phyloP scores from a whole-genome alignment of 2,113 vertebrate genomes.

The Melospiza melodia region DNA sequence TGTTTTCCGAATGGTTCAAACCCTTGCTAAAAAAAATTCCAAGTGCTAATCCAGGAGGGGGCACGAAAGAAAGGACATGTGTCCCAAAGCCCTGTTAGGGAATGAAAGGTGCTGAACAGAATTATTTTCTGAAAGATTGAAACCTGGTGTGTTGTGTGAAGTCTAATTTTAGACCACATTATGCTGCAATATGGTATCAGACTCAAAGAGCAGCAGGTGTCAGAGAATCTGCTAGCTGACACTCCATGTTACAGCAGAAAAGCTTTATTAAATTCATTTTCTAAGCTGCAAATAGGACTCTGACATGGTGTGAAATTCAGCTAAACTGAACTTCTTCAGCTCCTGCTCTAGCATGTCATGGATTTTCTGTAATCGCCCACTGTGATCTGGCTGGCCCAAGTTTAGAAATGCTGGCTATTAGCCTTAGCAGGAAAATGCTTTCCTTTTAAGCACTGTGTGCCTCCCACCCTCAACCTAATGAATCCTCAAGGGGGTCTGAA shows the following conservation, averaged over 20 bases:
- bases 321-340: conserved; percentile 63
- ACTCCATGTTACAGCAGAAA: conserved; percentile 34
- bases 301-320: conserved; percentile 57
- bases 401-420: conserved; percentile 34
- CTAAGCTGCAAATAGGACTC: conserved; percentile 40
- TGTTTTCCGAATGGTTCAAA: background rate
- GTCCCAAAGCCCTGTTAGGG: conserved; percentile 1
- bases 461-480: background rate
- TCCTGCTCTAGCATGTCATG: conserved; percentile 35
- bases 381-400: conserved; percentile 43
- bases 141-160: conserved; percentile 58
- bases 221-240: conserved; percentile 60
- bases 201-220: conserved; percentile 70
- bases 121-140: conserved; percentile 65
- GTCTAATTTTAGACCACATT: conserved; percentile 67
- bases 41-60: conserved; percentile 12
- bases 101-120: conserved; percentile 11
- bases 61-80: conserved; percentile 1
- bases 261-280: conserved; percentile 53
- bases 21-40: background rate
- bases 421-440: background rate
- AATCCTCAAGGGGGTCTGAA: conserved; percentile 25
- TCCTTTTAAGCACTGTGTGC: conserved; percentile 1
- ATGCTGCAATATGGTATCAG: conserved; percentile 62
- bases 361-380: conserved; percentile 46